Evolutionary conservation across 2,113 vertebrate species (phyloP).

Genomic region (Dicrurus megarhynchus): DNA sequence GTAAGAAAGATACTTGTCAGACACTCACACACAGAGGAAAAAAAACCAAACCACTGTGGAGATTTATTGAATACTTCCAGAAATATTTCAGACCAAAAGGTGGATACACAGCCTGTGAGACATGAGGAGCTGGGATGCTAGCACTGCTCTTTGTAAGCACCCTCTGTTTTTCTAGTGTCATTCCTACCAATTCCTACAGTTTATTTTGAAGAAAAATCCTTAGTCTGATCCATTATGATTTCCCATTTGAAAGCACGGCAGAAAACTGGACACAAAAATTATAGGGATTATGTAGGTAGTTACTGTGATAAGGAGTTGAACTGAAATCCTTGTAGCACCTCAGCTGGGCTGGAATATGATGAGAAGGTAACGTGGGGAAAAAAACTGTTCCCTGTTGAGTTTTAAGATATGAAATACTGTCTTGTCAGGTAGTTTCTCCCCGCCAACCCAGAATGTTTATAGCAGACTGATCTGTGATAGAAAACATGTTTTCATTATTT

Average conservation of each 20-base stretch:
- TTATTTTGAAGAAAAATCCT: neutral
- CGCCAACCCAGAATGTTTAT: neutral
- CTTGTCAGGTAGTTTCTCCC: neutral
- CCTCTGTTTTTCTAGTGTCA: neutral
- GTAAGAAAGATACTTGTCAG: neutral
- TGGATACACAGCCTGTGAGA: neutral
- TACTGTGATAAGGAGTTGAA: neutral
- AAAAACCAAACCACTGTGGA: neutral
- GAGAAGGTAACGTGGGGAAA: neutral
- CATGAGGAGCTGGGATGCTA: neutral
- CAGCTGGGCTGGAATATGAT: neutral
- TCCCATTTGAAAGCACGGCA: neutral
- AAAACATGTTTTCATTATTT: neutral
- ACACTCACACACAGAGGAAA: neutral
- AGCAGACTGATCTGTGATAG: neutral
- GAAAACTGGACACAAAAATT: neutral
- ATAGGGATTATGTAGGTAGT: neutral
- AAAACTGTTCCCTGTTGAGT: accelerated
- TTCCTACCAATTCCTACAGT: neutral
- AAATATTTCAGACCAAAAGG: neutral
- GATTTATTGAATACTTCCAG: neutral
- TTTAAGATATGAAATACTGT: neutral
- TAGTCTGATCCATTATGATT: neutral
- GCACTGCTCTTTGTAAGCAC: neutral
- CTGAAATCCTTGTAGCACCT: neutral